These are phyloP conservation scores for Noctua janthina DNA, from an alignment of 2,888 invertebrate genomes.

Conservation along the genomic window DNA sequence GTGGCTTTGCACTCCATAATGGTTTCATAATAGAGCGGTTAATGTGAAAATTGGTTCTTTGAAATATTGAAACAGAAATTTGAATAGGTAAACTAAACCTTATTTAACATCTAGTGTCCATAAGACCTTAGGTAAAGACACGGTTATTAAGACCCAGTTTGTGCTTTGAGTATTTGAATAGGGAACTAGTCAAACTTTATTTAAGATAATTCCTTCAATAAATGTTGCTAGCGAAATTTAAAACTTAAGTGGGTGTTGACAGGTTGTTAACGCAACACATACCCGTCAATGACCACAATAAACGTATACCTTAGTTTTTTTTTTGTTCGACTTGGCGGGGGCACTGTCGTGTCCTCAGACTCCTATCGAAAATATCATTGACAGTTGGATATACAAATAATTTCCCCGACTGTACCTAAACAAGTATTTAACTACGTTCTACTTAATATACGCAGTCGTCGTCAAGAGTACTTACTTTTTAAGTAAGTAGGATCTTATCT, in stretches of 20 bases:
- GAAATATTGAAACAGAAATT: constrained; percentile 6
- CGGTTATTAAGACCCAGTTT: background rate
- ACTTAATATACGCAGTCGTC: background rate
- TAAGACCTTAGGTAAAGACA: background rate
- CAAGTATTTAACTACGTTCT: background rate
- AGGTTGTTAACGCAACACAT: background rate
- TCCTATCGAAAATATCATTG: background rate
- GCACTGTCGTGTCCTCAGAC: background rate
- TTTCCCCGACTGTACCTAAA: background rate
- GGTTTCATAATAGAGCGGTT: background rate
- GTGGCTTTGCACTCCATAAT: constrained; percentile 1
- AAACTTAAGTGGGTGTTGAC: no score
- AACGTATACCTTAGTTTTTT: background rate
- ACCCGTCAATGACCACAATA: no score
- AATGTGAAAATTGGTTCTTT: background rate
- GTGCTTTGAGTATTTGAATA: background rate
- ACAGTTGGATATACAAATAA: background rate
- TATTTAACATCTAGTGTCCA: background rate
- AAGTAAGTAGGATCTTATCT: constrained; percentile 23
- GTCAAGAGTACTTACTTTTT: constrained; percentile 1
- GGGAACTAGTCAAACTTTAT: background rate
- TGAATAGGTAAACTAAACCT: background rate
- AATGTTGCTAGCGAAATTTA: background rate
- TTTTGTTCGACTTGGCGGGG: background rate
- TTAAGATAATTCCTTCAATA: background rate